A percentile compares a stretch with the other conserved stretches of the same genome.
These are phyloP conservation scores for Sarcophaga rosellei DNA, from an alignment of 2,888 invertebrate species.

Conservation along the genomic window DNA sequence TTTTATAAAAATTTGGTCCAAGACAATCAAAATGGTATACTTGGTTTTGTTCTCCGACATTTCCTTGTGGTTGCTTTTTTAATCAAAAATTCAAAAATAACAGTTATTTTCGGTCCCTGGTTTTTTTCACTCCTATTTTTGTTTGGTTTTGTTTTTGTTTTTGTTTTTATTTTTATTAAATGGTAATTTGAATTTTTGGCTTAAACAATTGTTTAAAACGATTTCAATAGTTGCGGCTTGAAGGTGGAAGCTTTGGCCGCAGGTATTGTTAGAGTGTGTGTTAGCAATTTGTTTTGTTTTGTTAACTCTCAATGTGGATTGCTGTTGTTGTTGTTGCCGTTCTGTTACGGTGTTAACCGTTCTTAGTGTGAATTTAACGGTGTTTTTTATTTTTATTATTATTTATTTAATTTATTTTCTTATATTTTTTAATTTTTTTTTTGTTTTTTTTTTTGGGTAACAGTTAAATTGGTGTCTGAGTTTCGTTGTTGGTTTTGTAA, in stretches of 20 bases:
- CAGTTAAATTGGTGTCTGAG: conserved; percentile 38
- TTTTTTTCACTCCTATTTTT: background rate
- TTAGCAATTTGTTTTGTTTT: conserved; percentile 16
- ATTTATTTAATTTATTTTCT: background rate
- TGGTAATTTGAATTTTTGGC: background rate
- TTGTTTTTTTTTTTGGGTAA: conserved; percentile 42
- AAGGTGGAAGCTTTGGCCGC: too few species aligned
- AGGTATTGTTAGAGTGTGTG: background rate
- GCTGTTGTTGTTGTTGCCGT: background rate
- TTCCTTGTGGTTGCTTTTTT: too few species aligned
- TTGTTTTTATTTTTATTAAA: conserved; percentile 30
- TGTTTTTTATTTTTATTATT: conserved; percentile 1
- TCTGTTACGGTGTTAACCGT: background rate
- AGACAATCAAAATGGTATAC: too few species aligned
- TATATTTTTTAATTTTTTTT: background rate
- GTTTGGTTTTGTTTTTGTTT: background rate
- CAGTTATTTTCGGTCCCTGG: too few species aligned
- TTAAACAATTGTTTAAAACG: background rate
- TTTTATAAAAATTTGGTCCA: too few species aligned
- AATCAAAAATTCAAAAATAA: too few species aligned
- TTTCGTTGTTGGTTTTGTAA: background rate
- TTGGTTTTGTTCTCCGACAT: too few species aligned
- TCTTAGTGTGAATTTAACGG: conserved; percentile 61
- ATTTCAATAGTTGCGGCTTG: conserved; percentile 12
- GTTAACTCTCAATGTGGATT: background rate